phyloP scores from a whole-genome alignment of 2,888 invertebrate species.

The Melanchra persicariae region DNA sequence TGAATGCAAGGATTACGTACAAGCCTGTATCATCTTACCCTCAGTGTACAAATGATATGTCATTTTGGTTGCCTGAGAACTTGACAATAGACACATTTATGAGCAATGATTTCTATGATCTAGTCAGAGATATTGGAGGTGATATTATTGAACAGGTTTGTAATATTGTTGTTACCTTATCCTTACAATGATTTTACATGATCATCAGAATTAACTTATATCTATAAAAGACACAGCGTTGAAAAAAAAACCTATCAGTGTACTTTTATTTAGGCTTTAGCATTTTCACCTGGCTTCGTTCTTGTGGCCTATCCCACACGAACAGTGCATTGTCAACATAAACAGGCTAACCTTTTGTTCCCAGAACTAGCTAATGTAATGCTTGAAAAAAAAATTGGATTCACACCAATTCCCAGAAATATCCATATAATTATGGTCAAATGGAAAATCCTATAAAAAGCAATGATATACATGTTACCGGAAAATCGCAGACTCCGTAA shows the following conservation, averaged over 20 bases:
- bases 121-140: constrained; percentile 96
- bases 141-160: constrained; percentile 97
- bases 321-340: neutral
- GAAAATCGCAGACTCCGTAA: too few relatives aligned
- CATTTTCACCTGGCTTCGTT: neutral
- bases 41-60: constrained; percentile 97
- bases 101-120: constrained; percentile 97
- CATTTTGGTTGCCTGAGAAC: constrained; percentile 97
- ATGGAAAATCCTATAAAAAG: too few relatives aligned
- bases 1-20: constrained; percentile 93
- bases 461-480: too few relatives aligned
- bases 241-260: neutral
- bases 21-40: constrained; percentile 97
- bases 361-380: too few relatives aligned
- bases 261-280: neutral
- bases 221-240: too few relatives aligned
- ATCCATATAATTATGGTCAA: too few relatives aligned
- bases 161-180: constrained; percentile 1
- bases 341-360: neutral
- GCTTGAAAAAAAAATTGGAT: too few relatives aligned
- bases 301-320: neutral
- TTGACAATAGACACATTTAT: constrained; percentile 91
- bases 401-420: too few relatives aligned
- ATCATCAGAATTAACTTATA: too few relatives aligned
- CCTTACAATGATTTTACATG: too few relatives aligned